phyloP scores from a whole-genome alignment of 2,797 vertebrate species.

The Tenualosa ilisha region DNA sequence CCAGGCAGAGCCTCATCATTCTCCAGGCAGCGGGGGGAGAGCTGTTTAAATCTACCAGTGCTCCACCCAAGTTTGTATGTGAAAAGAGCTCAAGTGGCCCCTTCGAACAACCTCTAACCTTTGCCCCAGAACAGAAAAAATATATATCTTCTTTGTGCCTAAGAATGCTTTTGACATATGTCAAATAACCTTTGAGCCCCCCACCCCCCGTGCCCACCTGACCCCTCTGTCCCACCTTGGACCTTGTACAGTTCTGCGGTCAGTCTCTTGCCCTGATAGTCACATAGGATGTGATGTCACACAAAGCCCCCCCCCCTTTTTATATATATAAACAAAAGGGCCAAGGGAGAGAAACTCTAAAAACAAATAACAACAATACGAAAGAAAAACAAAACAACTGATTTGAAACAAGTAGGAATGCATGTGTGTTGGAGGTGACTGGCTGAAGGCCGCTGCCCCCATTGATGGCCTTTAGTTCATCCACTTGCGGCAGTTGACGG shows the following conservation, averaged over 20 bases:
- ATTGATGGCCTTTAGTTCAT: constrained; percentile 81
- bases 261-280: constrained; percentile 44
- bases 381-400: neutral
- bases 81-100: neutral
- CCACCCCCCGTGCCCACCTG: neutral
- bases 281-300: constrained; percentile 19
- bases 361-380: constrained; percentile 28
- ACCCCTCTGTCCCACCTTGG: neutral
- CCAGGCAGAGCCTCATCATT: neutral
- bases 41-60: neutral
- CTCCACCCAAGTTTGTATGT: neutral
- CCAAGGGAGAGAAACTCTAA: constrained; percentile 47
- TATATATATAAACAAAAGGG: constrained; percentile 16
- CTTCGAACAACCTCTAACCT: neutral
- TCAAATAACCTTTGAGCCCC: neutral
- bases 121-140: neutral
- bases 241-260: constrained; percentile 51
- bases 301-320: constrained; percentile 33
- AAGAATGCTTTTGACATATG: neutral
- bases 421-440: constrained; percentile 41
- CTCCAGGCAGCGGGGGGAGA: neutral
- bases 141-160: neutral
- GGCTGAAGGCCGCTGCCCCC: constrained; percentile 6
- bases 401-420: constrained; percentile 64
- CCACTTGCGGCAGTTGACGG: constrained; percentile 98